Evolutionary conservation across 2,113 vertebrate genomes (phyloP), one percentile per base, ranked within the genome.

Genomic region (Zingel zingel): DNA sequence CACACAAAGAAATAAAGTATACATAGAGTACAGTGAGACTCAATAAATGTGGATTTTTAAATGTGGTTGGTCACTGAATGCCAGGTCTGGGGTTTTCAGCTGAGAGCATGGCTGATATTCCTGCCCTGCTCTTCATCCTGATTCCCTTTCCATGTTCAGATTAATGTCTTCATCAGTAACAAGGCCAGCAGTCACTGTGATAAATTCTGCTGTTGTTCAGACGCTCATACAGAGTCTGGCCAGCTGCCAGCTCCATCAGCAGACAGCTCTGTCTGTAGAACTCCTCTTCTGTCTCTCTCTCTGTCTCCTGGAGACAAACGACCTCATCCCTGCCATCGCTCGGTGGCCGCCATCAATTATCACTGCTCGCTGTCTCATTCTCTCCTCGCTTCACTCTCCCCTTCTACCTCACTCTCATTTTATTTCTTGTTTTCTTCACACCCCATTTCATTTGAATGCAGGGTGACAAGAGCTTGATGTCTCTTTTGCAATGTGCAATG

Each of bases 291-390:
- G 48, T 1, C 68, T 58, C 70, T 70, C 71, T 39, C 59, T 66
- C 62, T 45, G 71, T 63, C 47, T 74, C 59, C 53, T 50, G 65
- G 69, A 92, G 91, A 93, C 70, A 92, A 92, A 93, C 23, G 76
- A 88, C 91, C 79, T 80, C 68, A 81, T 85, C 30, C 64, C 65
- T 85, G 53, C 80, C 76, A 71, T 62, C 19, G 23, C 77, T 78
- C 72, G 18, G 79, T 74, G 50, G 81, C 69, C 53, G 3, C 84
- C 88, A 93, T 93, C 74, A 68, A 91, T 94, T 92, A 91, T 84
- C 69, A 14, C 70, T 6, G 74, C 79, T 85, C 23, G 18, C 59
- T 8, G 65, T 78, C 69, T 86, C 58, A 0, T 18, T 74, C 74
- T 48, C 81, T 48, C 77, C 23, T 64, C 13, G 3, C 70, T 66